Base-by-base conservation (phyloP, 2,888 invertebrate genomes). In the Megaustenia siamemsis region DNA sequence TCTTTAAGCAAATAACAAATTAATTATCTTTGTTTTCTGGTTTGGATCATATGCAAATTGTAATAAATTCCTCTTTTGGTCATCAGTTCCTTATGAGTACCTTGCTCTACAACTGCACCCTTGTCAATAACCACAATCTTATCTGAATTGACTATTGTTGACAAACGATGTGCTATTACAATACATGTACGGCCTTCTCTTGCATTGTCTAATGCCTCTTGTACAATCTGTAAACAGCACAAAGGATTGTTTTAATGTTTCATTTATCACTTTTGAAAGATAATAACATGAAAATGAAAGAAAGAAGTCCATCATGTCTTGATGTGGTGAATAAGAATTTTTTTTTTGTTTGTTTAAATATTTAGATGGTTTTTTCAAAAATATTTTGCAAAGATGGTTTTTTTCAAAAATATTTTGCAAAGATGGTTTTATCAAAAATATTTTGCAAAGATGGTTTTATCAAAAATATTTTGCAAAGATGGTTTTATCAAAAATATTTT, bases 111-210 rank as follows among this genome's bases (percentile, higher is more conserved):
- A 1, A 93, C 91, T 24, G 87, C 86, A 1, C 94, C 94, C 56
- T 93, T 90, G 56, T 92, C 90, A 77, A 93, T 90, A 24, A 94
- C 94, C 68, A 93, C 91, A 83, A 95, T 95, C 88, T 93, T 91
- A 94, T 97, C 97, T 0, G 97, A 97, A 93, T 96, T 96, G 91
- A 96, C 96, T 86, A 97, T 96, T 28, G 97, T 97, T n/a, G 97
- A 96, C 82, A 98, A 95, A 15, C 97, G 96, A 94, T 98, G 97
- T 1, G 97, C 97, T 89, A 98, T 97, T 71, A 97, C 96, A 68
- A 98, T 96, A 91, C 97, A 97, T 0, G 97, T 98, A 73, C 97
- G 95, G 28, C 94, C 94, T 89, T 96, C 95, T 91, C 96, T 96
- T 0, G 97, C 97, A 89, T 96, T 95, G 93, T 98, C 97, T 86